Conservation (phyloP, 2,113 vertebrate genomes). For the Rhinichthys klamathensis region DNA sequence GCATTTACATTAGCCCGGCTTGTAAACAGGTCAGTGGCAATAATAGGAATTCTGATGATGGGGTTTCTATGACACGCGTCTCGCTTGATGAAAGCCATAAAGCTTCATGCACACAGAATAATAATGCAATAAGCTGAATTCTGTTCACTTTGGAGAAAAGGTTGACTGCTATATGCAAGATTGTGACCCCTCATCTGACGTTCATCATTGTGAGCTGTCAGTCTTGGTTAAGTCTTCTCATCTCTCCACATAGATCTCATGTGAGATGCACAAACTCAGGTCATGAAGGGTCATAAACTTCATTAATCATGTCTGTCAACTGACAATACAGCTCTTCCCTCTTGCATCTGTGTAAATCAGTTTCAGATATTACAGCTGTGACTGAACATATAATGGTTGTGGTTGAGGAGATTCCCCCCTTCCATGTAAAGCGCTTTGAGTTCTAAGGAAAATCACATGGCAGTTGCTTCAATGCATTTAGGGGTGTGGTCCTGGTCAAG, state of each 20-base stretch:
- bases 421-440: no score
- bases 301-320: constrained; percentile 1
- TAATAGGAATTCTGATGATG: background rate
- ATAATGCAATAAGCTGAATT: background rate
- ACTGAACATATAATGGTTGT: background rate
- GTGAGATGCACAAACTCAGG: background rate
- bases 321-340: background rate
- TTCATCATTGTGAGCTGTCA: background rate
- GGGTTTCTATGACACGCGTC: background rate
- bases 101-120: background rate
- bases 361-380: background rate
- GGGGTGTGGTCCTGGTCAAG: no score
- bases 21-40: background rate
- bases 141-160: background rate
- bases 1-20: background rate
- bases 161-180: background rate
- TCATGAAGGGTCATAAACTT: background rate
- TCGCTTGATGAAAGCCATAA: background rate
- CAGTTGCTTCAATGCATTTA: no score
- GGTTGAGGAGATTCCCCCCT: no score
- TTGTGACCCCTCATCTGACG: no score
- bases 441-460: no score
- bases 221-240: background rate
- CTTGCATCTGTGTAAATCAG: background rate
- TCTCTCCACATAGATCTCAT: background rate